phyloP scores from a whole-genome alignment of 2,888 invertebrate genomes.

The Meteorus colon region DNA sequence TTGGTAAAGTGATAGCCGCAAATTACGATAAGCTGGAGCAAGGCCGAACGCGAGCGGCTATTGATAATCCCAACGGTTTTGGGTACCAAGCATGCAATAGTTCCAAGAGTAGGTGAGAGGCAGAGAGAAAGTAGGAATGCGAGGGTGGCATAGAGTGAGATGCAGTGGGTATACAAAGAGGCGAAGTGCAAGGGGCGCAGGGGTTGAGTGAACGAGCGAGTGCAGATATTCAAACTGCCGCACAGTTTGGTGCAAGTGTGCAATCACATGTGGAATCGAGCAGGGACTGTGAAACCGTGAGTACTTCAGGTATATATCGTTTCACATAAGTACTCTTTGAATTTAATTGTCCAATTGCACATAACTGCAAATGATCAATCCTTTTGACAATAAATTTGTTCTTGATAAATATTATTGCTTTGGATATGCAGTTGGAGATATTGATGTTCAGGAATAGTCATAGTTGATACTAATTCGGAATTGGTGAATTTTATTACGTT shows the following conservation, averaged over 20 bases:
- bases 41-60: background rate
- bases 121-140: background rate
- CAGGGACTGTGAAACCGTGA: background rate
- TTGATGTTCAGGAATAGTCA: too few relatives aligned
- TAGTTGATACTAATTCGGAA: too few relatives aligned
- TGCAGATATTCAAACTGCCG: constrained; percentile 25
- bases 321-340: constrained; percentile 12
- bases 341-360: constrained; percentile 34
- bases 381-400: constrained; percentile 13
- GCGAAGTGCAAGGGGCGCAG: background rate
- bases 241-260: constrained; percentile 7
- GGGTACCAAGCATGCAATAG: constrained; percentile 14
- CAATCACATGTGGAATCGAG: constrained; percentile 21
- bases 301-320: constrained; percentile 7
- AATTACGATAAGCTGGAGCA: constrained; percentile 28
- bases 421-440: too few relatives aligned
- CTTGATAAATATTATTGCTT: too few relatives aligned
- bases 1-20: constrained; percentile 22
- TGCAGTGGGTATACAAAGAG: background rate
- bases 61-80: constrained; percentile 20
- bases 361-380: constrained; percentile 58
- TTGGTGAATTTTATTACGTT: too few relatives aligned
- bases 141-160: background rate
- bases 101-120: background rate
- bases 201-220: constrained; percentile 3